Evolutionary conservation across 2,888 invertebrate genomes (phyloP), one percentile per base, ranked within the genome.

Genomic region (Hybos culiciformis): DNA sequence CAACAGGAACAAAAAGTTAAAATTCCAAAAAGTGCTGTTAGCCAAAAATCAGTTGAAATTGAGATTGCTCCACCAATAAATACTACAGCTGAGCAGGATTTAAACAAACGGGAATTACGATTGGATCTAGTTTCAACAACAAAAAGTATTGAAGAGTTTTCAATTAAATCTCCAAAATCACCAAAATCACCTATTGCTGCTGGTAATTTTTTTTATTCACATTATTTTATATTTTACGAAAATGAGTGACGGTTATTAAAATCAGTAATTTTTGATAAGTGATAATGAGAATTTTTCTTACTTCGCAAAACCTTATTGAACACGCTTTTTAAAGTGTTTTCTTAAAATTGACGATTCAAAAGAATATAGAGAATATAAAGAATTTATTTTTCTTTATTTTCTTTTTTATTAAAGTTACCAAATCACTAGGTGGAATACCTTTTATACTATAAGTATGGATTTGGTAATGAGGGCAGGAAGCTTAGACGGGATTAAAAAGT

Each of bases 1-100:
- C 42, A 21, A 31, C 43, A 40, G 17, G 41, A 7, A 29, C 15
- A 12, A n/a, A 8, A 21, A 38, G 11, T n/a, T 11, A 21, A 40
- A 17, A 9, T 14, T 15, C 37, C 43, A 7, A 61, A 53, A 53
- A 74, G 75, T 51, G 76, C 75, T 20, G 69, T 76, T 38, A 75
- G 75, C 50, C 76, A 76, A 54, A 71, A 74, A 48, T 74, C 74
- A 34, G 71, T 76, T 39, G 76, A 76, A 52, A 67, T 75, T 37
- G 63, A 70, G 57, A 71, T 75, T 45, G 67, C 71, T 33, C 68
- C 71, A 21, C 70, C 68, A 50, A n/a, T n/a, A n/a, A n/a, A n/a
- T n/a, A 66, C 66, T 48, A 68, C 48, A 31, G 44, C 38, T 40
- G 57, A 55, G 39, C 53, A 59, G 41, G 59, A 64, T 44, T 47